Conservation (phyloP, 2,797 vertebrate species). For the Tenualosa ilisha region DNA sequence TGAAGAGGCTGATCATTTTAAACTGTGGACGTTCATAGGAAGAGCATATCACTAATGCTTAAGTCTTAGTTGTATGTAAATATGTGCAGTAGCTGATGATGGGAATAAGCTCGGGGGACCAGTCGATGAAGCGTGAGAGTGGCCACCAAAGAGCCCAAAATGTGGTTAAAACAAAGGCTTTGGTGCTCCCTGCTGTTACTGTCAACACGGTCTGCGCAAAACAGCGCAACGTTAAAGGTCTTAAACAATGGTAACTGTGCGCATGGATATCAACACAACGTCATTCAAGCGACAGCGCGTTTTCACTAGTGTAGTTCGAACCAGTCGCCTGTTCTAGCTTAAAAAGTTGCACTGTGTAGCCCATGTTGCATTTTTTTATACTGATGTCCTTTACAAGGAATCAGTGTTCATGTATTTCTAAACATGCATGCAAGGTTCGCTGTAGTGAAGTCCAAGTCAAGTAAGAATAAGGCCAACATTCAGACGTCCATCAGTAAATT, state of each 20-base stretch:
- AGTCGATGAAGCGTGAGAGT: too few species aligned
- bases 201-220: neutral
- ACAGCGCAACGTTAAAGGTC: neutral
- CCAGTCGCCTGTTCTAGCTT: neutral
- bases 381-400: neutral
- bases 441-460: constrained; percentile 64
- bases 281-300: neutral
- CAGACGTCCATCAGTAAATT: constrained; percentile 78
- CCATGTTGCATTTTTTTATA: neutral
- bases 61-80: too few species aligned
- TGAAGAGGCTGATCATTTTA: neutral
- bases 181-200: neutral
- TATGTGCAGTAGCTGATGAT: too few species aligned
- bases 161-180: neutral
- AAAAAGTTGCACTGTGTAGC: neutral
- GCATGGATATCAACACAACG: neutral
- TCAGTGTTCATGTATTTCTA: neutral
- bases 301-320: neutral
- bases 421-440: constrained; percentile 15
- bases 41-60: too few species aligned
- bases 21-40: too few species aligned
- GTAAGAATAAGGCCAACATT: constrained; percentile 58
- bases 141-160: neutral
- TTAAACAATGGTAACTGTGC: neutral
- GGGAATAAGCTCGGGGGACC: too few species aligned